Conservation (phyloP, 2,113 vertebrate species). For the Ammodytes marinus region DNA sequence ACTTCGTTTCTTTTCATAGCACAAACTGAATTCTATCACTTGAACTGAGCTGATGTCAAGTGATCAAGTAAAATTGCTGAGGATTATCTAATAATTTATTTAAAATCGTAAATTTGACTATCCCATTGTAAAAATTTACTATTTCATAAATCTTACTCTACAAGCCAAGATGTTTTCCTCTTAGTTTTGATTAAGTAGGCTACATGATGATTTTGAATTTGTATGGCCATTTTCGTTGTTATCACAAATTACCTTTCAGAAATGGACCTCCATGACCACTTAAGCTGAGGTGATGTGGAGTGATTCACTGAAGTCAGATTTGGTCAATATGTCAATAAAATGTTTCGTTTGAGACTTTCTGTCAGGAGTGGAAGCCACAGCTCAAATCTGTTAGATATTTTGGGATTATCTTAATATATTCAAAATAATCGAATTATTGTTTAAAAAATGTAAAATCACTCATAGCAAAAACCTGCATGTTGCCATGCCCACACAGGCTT, state of each 20-base stretch:
- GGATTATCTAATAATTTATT: not conserved
- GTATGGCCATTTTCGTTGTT: not conserved
- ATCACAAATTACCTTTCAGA: not conserved
- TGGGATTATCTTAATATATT: not conserved
- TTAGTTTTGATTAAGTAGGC: not conserved
- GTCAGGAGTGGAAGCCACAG: not conserved
- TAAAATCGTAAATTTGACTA: not conserved
- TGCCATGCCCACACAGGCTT: not conserved
- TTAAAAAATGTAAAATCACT: not conserved
- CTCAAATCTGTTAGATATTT: not conserved
- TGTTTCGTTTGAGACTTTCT: not conserved
- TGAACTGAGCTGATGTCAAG: not conserved
- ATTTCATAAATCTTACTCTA: not conserved
- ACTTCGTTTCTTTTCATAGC: not conserved
- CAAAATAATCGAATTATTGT: not conserved
- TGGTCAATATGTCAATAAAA: not conserved
- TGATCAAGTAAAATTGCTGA: not conserved
- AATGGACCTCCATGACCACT: not conserved
- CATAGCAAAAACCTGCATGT: not conserved
- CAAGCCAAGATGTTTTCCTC: not conserved
- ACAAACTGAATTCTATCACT: not conserved
- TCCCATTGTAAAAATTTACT: no score
- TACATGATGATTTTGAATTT: not conserved
- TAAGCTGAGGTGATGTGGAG: not conserved
- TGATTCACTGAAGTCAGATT: not conserved